Evolutionary conservation across 1,140 invertebrate species (phyloP).

Genomic region (Centruroides sculpturatus): DNA sequence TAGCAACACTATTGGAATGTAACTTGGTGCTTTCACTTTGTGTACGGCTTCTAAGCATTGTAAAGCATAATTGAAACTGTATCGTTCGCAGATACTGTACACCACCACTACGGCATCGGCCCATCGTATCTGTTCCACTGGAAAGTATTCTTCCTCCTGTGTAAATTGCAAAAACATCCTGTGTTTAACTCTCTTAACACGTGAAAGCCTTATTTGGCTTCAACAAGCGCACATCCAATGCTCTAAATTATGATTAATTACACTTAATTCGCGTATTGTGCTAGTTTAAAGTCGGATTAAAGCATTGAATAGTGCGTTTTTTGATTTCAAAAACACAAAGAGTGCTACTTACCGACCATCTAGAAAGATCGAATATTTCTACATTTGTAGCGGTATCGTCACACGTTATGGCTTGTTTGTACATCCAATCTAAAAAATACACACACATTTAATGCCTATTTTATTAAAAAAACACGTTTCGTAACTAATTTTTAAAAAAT

Average conservation of each 20-base stretch:
- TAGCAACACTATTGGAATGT: conserved; percentile 41
- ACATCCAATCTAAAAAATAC: conserved; percentile 44
- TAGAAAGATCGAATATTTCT: conserved; percentile 59
- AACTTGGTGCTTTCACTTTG: background rate
- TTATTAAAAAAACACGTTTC: background rate
- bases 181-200: no score
- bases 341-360: conserved; percentile 36
- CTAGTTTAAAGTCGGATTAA: no score
- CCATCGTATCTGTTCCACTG: conserved; percentile 48
- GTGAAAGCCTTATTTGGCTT: no score
- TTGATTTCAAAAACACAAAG: no score
- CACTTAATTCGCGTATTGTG: no score
- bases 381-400: conserved; percentile 46
- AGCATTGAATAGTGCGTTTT: no score
- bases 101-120: conserved; percentile 61
- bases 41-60: background rate
- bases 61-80: conserved; percentile 48
- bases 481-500: no score
- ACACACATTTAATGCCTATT: background rate
- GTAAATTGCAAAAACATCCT: no score
- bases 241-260: no score
- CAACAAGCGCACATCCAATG: no score
- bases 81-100: conserved; percentile 57
- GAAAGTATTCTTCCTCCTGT: conserved; percentile 19
- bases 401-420: conserved; percentile 52